These are phyloP conservation scores for Drosophila helvetica DNA, from an alignment of 2,888 invertebrate genomes.

Conservation along the genomic window DNA sequence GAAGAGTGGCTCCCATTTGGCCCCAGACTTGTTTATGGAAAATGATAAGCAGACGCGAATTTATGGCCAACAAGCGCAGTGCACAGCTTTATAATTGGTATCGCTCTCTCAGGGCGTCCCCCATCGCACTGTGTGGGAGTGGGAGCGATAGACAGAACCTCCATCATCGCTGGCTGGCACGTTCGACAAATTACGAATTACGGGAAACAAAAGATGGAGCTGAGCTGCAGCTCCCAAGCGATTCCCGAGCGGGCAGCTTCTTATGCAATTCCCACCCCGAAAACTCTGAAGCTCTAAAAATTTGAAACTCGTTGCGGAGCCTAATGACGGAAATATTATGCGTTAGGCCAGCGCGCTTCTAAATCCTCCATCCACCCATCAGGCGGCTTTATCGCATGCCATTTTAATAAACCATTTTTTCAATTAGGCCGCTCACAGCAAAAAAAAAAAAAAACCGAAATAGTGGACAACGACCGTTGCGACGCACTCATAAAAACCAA, in stretches of 20 bases:
- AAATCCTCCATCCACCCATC: neutral
- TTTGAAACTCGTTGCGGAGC: constrained; percentile 53
- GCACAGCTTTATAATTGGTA: constrained; percentile 65
- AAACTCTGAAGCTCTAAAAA: constrained; percentile 19
- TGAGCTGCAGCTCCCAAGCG: neutral
- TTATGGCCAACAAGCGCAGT: constrained; percentile 62
- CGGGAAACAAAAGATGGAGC: constrained; percentile 48
- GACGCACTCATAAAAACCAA: constrained; percentile 56
- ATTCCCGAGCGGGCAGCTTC: constrained; percentile 3
- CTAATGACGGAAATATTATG: constrained; percentile 76
- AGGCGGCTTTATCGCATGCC: constrained; percentile 53
- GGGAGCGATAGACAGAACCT: constrained; percentile 40
- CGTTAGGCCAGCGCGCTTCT: constrained; percentile 42
- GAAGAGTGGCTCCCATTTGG: constrained; percentile 40
- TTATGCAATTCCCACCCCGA: constrained; percentile 58
- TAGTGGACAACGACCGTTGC: constrained; percentile 30
- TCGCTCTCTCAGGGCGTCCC: constrained; percentile 30
- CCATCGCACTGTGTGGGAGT: constrained; percentile 34
- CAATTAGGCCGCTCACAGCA: constrained; percentile 59
- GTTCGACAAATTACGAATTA: constrained; percentile 60
- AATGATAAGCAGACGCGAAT: constrained; percentile 76
- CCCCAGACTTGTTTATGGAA: constrained; percentile 72
- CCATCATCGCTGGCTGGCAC: constrained; percentile 28
- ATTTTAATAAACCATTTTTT: constrained; percentile 76
- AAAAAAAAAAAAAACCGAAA: constrained; percentile 21